These are phyloP conservation scores for Eupeodes luniger DNA, from an alignment of 2,888 invertebrate species.

Conservation along the genomic window DNA sequence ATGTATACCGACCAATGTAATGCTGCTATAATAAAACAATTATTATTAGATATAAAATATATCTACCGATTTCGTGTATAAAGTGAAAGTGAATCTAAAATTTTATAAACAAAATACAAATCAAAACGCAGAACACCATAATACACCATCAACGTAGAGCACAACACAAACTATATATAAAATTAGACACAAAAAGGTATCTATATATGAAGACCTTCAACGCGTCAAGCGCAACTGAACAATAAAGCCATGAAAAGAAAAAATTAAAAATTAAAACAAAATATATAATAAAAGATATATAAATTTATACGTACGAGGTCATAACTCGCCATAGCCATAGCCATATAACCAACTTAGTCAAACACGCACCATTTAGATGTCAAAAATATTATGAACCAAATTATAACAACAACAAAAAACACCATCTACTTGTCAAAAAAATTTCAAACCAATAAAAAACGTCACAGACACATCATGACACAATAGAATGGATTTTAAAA, in stretches of 20 bases:
- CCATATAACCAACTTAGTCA: neutral
- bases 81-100: conserved; percentile 69
- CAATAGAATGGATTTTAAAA: conserved; percentile 52
- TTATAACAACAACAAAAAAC: neutral
- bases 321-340: neutral
- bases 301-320: conserved; percentile 58
- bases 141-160: neutral
- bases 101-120: neutral
- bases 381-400: conserved; percentile 36
- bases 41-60: neutral
- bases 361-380: conserved; percentile 58
- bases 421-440: conserved; percentile 20
- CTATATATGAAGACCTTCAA: conserved; percentile 63
- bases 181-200: neutral
- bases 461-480: conserved; percentile 46
- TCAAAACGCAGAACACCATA: neutral
- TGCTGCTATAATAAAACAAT: conserved; percentile 14
- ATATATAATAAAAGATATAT: neutral
- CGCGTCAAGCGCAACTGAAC: conserved; percentile 69
- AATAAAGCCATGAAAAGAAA: conserved; percentile 59
- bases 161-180: neutral
- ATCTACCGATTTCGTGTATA: conserved; percentile 42
- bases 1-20: no score
- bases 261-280: conserved; percentile 28
- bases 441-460: conserved; percentile 54